A percentile compares a stretch with the other conserved stretches of the same genome.
Evolutionary conservation across 2,113 vertebrate species (phyloP).

Genomic region (Suricata suricatta): DNA sequence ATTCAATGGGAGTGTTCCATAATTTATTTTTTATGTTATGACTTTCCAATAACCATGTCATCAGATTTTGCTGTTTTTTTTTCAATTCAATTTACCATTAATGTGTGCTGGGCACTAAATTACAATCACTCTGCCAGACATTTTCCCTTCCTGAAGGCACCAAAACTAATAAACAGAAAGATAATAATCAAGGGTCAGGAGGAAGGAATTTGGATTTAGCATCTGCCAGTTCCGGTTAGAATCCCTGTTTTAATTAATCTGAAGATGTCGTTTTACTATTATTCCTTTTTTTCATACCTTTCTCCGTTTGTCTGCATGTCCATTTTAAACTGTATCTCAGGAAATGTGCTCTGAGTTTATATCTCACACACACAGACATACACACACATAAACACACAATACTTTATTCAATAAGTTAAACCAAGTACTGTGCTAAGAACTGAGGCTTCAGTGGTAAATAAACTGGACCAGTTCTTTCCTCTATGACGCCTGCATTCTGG

Average conservation of each 20-base stretch:
- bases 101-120: not conserved
- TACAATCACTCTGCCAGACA: not conserved
- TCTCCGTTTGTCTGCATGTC: not conserved
- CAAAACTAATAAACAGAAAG: not conserved
- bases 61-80: not conserved
- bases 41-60: slow-evolving; percentile 24
- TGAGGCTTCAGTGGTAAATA: not conserved
- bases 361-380: too few species aligned
- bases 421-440: not conserved
- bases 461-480: not conserved
- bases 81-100: not conserved
- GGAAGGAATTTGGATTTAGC: not conserved
- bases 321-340: not conserved
- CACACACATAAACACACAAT: not conserved
- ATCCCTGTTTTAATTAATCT: not conserved
- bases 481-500: not conserved
- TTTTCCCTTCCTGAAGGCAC: not conserved
- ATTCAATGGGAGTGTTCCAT: not conserved
- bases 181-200: not conserved
- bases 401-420: not conserved
- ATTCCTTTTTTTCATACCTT: not conserved
- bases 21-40: not conserved
- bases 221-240: not conserved
- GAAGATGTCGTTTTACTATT: not conserved
- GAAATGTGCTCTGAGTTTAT: not conserved